phyloP scores from a whole-genome alignment of 1,140 invertebrate genomes.

The Papilio glaucus region DNA sequence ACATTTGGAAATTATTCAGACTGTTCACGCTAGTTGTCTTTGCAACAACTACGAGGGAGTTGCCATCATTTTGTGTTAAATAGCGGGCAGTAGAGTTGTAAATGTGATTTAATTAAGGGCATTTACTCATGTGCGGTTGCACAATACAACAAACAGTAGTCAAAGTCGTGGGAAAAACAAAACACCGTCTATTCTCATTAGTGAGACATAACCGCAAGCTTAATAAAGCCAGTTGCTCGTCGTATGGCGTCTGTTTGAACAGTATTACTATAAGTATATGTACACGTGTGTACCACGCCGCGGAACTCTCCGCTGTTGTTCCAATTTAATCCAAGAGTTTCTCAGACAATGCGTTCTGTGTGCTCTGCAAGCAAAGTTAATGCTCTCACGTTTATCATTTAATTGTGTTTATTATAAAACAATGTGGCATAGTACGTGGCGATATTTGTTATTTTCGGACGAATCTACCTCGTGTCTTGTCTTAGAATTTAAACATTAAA shows the following conservation, averaged over 20 bases:
- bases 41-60: no score
- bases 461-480: background rate
- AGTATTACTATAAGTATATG: background rate
- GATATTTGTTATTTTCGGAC: background rate
- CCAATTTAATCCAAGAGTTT: background rate
- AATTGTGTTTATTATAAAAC: no score
- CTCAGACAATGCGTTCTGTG: background rate
- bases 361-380: constrained; percentile 2
- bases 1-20: no score
- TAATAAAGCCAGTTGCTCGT: background rate
- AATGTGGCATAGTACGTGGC: no score
- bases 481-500: background rate
- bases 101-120: no score
- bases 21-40: no score
- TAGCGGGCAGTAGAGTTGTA: no score
- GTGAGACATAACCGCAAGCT: background rate
- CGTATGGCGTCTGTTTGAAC: background rate
- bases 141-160: no score
- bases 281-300: background rate
- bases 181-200: background rate
- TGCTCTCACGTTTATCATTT: background rate
- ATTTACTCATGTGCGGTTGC: no score
- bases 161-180: background rate
- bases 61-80: no score
- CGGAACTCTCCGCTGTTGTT: constrained; percentile 11